Conservation (phyloP, 2,888 invertebrate genomes). For the Nephrotoma appendiculata region DNA sequence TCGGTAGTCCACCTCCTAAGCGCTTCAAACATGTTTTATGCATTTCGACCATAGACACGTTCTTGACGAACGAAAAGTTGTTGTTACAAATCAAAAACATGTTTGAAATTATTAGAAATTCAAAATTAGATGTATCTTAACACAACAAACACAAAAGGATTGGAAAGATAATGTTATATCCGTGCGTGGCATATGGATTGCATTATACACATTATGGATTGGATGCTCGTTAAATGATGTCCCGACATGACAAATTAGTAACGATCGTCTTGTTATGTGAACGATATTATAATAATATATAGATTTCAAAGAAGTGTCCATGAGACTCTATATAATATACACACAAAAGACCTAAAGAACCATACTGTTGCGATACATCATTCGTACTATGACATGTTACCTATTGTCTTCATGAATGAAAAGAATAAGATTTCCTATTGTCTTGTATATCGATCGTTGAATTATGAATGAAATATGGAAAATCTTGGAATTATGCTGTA, state of each 20-base stretch:
- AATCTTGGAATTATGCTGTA: background rate
- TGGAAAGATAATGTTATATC: background rate
- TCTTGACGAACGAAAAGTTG: no score
- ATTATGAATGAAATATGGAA: background rate
- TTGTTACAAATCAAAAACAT: background rate
- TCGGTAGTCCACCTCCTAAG: no score
- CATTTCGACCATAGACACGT: no score
- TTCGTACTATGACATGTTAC: background rate
- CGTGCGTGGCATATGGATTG: background rate
- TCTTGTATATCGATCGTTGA: background rate
- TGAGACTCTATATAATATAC: background rate
- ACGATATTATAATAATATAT: background rate
- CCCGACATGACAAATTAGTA: background rate
- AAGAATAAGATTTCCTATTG: background rate
- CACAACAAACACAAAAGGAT: background rate
- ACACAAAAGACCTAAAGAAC: background rate
- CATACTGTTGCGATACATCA: background rate
- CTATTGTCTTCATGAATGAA: background rate
- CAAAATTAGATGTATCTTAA: background rate
- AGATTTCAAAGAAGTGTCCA: background rate
- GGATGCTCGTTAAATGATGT: background rate
- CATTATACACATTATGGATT: background rate
- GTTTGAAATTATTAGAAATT: background rate
- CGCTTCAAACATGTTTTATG: no score
- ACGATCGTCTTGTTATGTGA: background rate